Base-by-base conservation (phyloP, 2,888 invertebrate genomes). In the Rotaria macrura region DNA sequence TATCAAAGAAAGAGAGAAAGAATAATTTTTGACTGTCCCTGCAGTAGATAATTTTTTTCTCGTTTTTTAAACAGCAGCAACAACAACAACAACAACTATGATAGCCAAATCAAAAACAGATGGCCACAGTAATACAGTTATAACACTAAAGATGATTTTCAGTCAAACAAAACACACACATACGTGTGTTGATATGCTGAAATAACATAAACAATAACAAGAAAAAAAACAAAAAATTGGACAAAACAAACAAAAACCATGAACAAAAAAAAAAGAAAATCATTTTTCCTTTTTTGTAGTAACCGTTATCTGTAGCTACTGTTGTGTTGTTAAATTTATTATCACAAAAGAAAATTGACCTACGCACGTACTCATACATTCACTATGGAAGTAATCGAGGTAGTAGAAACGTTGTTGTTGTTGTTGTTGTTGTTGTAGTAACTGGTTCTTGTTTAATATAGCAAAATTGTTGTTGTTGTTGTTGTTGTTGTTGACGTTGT, bases 121-220 rank as follows among this genome's bases (percentile, higher is more conserved):
- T 65, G 65, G 65, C 65, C 65, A 65, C 65, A 65, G 65, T 65
- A 65, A 65, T 65, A 65, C 65, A 65, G 65, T 65, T 65, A 65
- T 65, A 65, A 65, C 65, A 65, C 34, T 65, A 65, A 65, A 65
- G 65, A 65, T 65, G 65, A 65, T 65, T 65, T 65, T 65, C 65
- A 65, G 65, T 65, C 65, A 65, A 65, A 65, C 38, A 34, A 34
- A 65, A 65, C 34, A 65, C 65, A 65, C 54, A 54, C 38, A 65
- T 34, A 65, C 34, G 38, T 65, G 38, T 34, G 38, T 65, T 34
- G 29, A 34, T 65, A 14, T 34, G 65, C 65, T 65, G 38, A 65
- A 65, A 65, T 65, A 65, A 65, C 65, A 65, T 65, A 34, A 57
- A 65, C 65, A 65, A 65, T 17, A 65, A 65, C 29, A 65, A 29